phyloP scores from a whole-genome alignment of 2,888 invertebrate species.

The Eupithecia abbreviata region DNA sequence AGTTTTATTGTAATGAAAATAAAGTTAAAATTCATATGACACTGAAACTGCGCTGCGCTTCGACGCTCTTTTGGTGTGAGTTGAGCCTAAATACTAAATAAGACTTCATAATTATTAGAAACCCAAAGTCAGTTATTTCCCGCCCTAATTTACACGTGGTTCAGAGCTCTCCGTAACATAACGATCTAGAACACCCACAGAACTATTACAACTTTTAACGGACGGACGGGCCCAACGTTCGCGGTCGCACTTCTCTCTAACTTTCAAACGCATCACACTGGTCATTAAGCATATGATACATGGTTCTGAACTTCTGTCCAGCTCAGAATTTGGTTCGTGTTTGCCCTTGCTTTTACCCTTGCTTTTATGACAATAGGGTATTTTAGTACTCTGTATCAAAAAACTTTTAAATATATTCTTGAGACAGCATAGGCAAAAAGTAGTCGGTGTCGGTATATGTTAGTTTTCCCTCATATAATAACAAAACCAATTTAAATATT shows the following conservation, averaged over 20 bases:
- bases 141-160: constrained; percentile 13
- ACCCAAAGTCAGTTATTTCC: background rate
- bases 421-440: too few species aligned
- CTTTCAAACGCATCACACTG: background rate
- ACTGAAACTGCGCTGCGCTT: too few species aligned
- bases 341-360: too few species aligned
- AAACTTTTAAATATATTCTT: too few species aligned
- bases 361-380: background rate
- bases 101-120: background rate
- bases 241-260: constrained; percentile 12
- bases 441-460: too few species aligned
- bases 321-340: background rate
- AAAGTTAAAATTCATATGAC: too few species aligned
- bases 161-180: constrained; percentile 1
- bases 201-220: constrained; percentile 11
- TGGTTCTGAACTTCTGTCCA: background rate
- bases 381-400: too few species aligned
- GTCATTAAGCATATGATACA: background rate
- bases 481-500: too few species aligned
- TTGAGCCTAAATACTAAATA: background rate
- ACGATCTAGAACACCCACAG: constrained; percentile 7
- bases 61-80: too few species aligned
- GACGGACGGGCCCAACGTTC: constrained; percentile 16
- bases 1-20: too few species aligned
- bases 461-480: too few species aligned